Conservation (phyloP, 2,888 invertebrate genomes). For the Brenthis daphne region DNA sequence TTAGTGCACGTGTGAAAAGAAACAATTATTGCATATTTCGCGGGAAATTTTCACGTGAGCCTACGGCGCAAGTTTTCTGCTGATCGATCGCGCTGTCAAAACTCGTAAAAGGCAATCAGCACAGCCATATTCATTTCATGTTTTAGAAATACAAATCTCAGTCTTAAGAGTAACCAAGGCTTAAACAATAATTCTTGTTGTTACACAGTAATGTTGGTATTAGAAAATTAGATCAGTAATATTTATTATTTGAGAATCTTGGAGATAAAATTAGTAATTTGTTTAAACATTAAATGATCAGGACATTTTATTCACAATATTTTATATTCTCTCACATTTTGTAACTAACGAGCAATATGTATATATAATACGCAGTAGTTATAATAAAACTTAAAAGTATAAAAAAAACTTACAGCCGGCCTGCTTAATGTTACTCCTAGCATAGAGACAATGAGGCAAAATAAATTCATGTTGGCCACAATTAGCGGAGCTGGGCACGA, state of each 20-base stretch:
- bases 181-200: background rate
- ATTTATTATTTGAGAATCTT: no score
- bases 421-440: conserved; percentile 52
- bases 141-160: background rate
- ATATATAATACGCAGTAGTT: no score
- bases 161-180: background rate
- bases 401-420: conserved; percentile 40
- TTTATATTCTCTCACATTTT: no score
- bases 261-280: no score
- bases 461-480: conserved; percentile 59
- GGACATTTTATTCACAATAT: no score
- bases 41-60: conserved; percentile 48
- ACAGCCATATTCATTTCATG: conserved; percentile 22
- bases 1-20: conserved; percentile 3
- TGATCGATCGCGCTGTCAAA: conserved; percentile 56
- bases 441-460: conserved; percentile 55
- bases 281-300: no score
- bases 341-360: no score
- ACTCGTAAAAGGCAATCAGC: conserved; percentile 18
- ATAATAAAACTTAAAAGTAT: background rate
- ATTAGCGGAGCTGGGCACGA: conserved; percentile 50
- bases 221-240: no score
- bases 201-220: background rate
- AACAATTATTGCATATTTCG: conserved; percentile 44
- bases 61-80: conserved; percentile 56